Conservation (phyloP, 2,888 invertebrate species). For the Chorisops tibialis region DNA sequence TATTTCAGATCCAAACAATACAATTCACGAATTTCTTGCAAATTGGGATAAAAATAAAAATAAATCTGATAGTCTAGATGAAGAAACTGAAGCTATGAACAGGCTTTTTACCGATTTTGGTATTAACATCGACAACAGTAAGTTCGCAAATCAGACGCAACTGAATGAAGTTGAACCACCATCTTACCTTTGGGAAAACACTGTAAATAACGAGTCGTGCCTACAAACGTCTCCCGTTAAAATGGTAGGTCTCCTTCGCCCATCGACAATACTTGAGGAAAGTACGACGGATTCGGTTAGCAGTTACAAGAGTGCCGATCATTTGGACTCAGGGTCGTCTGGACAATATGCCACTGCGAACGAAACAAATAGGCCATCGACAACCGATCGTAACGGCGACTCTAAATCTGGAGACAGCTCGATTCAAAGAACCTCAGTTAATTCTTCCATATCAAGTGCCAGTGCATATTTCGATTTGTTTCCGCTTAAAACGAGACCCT, state of each 20-base stretch:
- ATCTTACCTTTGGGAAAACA: slow-evolving; percentile 48
- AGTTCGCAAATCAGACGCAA: slow-evolving; percentile 42
- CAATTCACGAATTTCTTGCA: slow-evolving; percentile 29
- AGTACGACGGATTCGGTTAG: slow-evolving; percentile 15
- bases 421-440: background rate
- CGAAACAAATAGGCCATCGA: slow-evolving; percentile 34
- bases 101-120: slow-evolving; percentile 41
- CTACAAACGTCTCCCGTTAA: slow-evolving; percentile 45
- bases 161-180: slow-evolving; percentile 49
- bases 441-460: background rate
- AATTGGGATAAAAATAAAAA: slow-evolving; percentile 5
- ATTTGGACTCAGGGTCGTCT: slow-evolving; percentile 39
- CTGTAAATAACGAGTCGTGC: slow-evolving; percentile 38
- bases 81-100: slow-evolving; percentile 41
- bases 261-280: slow-evolving; percentile 50
- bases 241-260: slow-evolving; percentile 47
- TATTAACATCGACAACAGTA: slow-evolving; percentile 12
- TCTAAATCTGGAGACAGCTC: background rate
- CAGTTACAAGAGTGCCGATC: slow-evolving; percentile 29
- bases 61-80: slow-evolving; percentile 28
- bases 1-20: slow-evolving; percentile 47
- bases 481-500: background rate
- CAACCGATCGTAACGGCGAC: background rate
- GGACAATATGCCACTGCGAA: slow-evolving; percentile 46
- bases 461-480: slow-evolving; percentile 15